Evolutionary conservation across 2,888 invertebrate species (phyloP).

Genomic region (Mythimna lalbum): DNA sequence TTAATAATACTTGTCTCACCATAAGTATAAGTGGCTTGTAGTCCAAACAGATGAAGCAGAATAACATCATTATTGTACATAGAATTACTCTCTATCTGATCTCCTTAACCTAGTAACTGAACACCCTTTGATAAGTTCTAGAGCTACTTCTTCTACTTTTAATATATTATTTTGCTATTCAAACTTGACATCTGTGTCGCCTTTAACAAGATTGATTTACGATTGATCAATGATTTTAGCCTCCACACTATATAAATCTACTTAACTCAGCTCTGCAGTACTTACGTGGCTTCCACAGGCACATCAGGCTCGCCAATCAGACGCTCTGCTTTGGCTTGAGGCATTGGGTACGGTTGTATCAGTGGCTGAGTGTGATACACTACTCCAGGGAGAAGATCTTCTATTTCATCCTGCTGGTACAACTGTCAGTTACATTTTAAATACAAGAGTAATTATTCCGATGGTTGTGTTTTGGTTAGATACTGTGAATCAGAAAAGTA

Average conservation of each 20-base stretch:
- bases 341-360: slow-evolving; percentile 93
- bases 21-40: too few relatives aligned
- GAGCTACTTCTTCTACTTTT: too few relatives aligned
- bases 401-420: slow-evolving; percentile 86
- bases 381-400: slow-evolving; percentile 90
- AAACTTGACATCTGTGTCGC: not conserved
- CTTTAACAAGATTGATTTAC: not conserved
- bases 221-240: slow-evolving; percentile 26
- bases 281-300: slow-evolving; percentile 95
- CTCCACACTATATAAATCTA: slow-evolving; percentile 54
- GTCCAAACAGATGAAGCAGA: too few relatives aligned
- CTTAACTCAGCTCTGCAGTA: slow-evolving; percentile 61
- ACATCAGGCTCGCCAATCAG: slow-evolving; percentile 93
- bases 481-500: too few relatives aligned
- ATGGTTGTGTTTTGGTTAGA: not conserved
- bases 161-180: not conserved
- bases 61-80: too few relatives aligned
- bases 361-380: slow-evolving; percentile 92
- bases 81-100: not conserved
- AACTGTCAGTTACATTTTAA: slow-evolving; percentile 35
- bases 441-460: not conserved
- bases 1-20: too few relatives aligned
- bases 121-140: not conserved
- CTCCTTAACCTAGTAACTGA: not conserved
- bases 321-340: slow-evolving; percentile 92